Base-by-base conservation (phyloP, 1,140 invertebrate species). In the Bathynomus jamesi region DNA sequence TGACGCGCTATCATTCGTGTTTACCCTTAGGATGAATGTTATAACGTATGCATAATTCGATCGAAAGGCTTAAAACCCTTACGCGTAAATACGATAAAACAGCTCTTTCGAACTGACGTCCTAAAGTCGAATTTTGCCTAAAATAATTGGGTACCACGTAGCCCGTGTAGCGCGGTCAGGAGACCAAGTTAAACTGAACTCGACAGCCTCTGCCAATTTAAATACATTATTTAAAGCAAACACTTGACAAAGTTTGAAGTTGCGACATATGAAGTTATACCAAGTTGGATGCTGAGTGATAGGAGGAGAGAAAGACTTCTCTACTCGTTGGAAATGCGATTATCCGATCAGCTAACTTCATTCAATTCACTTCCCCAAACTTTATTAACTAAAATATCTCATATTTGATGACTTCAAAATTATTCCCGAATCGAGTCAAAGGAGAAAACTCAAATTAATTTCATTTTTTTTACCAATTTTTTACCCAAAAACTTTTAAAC, bases 211-310 rank as follows among this genome's bases (percentile, higher is more conserved):
- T 68, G 11, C 65, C 65, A 74, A 70, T 74, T 74, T 74, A 74
- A 74, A 74, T 74, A 74, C 72, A 74, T 74, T 74, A 74, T 74
- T 74, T 67, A 70, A 74, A 70, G 72, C 69, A 74, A 74, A 74
- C 72, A 74, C 72, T 74, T 65, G 28, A 67, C 69, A 74, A 66
- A 74, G 68, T 74, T 74, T 70, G 68, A 74, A 70, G 72, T 61
- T 67, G 68, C 67, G 27, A 46, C 69, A 65, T 63, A 74, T 64
- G 72, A 74, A 74, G 72, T 74, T 74, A 74, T 67, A 65, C 67
- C 40, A 28, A 46, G 40, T 46, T 46, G 10, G 40, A 46, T 46
- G 10, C 40, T 46, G 10, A 46, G 40, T 10, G 40, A n/a, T 10
- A 46, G 10, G n/a, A n/a, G 40, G 40, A 11, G 10, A n/a, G n/a